These are phyloP conservation scores for Cydia pomonella DNA, from an alignment of 1,140 invertebrate species.

Conservation along the genomic window DNA sequence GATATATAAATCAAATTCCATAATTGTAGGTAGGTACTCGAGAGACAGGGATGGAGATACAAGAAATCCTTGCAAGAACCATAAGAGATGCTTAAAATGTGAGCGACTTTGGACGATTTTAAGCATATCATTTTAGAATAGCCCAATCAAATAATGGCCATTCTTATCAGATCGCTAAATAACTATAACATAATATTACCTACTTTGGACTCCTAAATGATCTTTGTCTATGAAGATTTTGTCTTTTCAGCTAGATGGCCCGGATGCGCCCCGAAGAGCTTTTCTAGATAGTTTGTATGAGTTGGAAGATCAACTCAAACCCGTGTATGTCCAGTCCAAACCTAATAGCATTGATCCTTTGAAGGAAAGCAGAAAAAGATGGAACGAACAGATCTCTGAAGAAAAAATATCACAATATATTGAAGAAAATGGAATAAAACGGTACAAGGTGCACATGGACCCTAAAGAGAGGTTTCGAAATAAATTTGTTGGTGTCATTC, in stretches of 20 bases:
- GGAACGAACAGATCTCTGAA: background rate
- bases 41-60: too few relatives aligned
- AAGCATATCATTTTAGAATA: too few relatives aligned
- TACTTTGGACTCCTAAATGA: too few relatives aligned
- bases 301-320: background rate
- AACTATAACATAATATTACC: too few relatives aligned
- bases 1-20: too few relatives aligned
- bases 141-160: background rate
- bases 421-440: background rate
- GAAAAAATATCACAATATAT: background rate
- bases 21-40: too few relatives aligned
- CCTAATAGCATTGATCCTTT: background rate
- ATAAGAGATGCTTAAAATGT: too few relatives aligned
- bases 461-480: background rate
- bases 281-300: background rate
- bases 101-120: too few relatives aligned
- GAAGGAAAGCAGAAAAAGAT: background rate
- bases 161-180: too few relatives aligned
- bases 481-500: background rate
- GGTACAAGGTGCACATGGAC: background rate
- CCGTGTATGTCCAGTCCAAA: background rate
- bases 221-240: background rate
- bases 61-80: too few relatives aligned
- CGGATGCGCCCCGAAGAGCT: background rate
- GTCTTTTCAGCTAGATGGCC: background rate